Evolutionary conservation across 2,888 invertebrate species (phyloP).

Genomic region (Apocheima hispidaria): DNA sequence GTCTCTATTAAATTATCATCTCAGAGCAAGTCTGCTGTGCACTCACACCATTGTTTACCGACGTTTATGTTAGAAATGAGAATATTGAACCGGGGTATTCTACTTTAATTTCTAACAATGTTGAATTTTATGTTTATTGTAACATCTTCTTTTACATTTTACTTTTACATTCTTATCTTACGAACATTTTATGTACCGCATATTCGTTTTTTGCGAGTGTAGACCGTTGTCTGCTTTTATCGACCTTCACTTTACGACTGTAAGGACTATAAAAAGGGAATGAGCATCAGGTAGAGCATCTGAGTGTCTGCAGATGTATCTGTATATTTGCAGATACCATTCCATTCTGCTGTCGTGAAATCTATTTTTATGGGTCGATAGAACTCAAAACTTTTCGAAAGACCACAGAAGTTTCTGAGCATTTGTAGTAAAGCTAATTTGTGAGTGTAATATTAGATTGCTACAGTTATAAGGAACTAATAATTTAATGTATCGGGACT

Average conservation of each 20-base stretch:
- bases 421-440: too few species aligned
- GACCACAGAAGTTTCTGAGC: too few species aligned
- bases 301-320: slow-evolving; percentile 19
- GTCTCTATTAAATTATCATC: too few species aligned
- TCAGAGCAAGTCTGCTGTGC: too few species aligned
- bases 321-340: not conserved
- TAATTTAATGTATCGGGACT: too few species aligned
- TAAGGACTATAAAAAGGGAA: slow-evolving; percentile 42
- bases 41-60: too few species aligned
- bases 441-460: not conserved
- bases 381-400: too few species aligned
- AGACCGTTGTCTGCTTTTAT: slow-evolving; percentile 37
- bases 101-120: slow-evolving; percentile 19
- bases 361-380: slow-evolving; percentile 10
- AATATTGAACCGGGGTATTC: not conserved
- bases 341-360: slow-evolving; percentile 19
- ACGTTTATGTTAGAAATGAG: slow-evolving; percentile 1
- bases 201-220: slow-evolving; percentile 31
- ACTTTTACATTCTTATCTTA: slow-evolving; percentile 34
- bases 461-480: too few species aligned
- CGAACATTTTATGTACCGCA: slow-evolving; percentile 38
- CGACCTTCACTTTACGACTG: slow-evolving; percentile 41
- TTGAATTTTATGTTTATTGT: slow-evolving; percentile 24
- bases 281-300: slow-evolving; percentile 42
- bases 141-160: too few species aligned